Base-by-base conservation (phyloP, 1,140 invertebrate genomes). In the Grapholita molesta region DNA sequence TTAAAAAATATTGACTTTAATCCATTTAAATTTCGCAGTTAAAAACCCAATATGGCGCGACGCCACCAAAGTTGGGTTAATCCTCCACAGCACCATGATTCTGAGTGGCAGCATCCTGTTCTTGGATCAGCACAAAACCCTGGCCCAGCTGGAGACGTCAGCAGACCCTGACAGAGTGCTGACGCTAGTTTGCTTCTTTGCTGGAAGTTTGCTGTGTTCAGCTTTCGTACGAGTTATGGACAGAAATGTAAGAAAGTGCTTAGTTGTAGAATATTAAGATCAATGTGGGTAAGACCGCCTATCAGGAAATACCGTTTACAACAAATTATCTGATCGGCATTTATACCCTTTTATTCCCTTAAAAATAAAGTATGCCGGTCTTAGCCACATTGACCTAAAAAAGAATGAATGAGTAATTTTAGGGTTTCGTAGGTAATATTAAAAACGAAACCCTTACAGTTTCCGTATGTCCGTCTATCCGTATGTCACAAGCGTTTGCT, bases 41-140 rank as follows among this genome's bases (percentile, higher is more conserved):
- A 79, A 70, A 70, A 87, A 85, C 12, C 76, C 77, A 70, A 82
- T 90, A 35, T 90, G 82, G 79, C 68, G 80, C 5, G 86, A 88
- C 30, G 73, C 70, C 8, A 79, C 81, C 18, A 87, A 87, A 66
- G 82, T 90, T 4, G 85, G 86, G 2, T 42, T 89, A 3, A 64
- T 88, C 2, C 64, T 88, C 2, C 80, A 77, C 69, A 87, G 83
- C 0, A 73, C 78, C 5, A 79, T 73, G 5, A 70, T 79, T 0
- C 66, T 90, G 3, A 78, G 83, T 65, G 88, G 88, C 0, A 83
- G 82, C 55, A 80, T 84, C 8, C 68, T 89, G 25, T 90, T 89
- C 61, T n/a, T 90, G 12, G 84, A 90, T n/a, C 81, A 87, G 64
- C 71, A 83, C 21, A 88, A 87, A 53, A 77, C 78, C 0, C 55